Conservation (phyloP, 2,797 vertebrate genomes). For the Mus caroli region DNA sequence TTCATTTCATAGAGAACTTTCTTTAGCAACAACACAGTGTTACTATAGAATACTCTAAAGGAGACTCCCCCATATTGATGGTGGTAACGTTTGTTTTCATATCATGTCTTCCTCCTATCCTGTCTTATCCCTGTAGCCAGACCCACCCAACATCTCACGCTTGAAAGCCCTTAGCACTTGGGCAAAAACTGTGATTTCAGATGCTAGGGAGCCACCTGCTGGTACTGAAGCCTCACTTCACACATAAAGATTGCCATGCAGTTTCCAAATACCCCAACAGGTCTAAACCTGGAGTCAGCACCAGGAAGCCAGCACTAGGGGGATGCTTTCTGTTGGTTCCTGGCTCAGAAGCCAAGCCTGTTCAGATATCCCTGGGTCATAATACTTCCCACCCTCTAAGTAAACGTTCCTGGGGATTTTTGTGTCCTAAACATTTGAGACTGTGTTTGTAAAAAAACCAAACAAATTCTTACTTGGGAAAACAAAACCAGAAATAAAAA, state of each 20-base stretch:
- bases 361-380: not conserved
- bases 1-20: not conserved
- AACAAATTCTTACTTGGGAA: not conserved
- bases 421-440: slow-evolving; percentile 29
- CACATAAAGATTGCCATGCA: not conserved
- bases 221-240: slow-evolving; percentile 67
- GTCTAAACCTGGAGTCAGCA: not conserved
- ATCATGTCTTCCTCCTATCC: not conserved
- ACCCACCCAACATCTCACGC: not conserved
- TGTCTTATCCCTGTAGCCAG: not conserved
- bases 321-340: not conserved
- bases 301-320: not conserved
- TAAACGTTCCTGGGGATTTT: not conserved
- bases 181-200: slow-evolving; percentile 60
- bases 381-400: not conserved
- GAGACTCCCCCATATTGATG: not conserved
- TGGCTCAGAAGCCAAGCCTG: not conserved
- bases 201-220: slow-evolving; percentile 82
- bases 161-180: not conserved
- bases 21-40: not conserved
- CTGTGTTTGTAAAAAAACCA: slow-evolving; percentile 18
- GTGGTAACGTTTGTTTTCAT: slow-evolving; percentile 20
- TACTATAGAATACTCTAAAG: slow-evolving; percentile 14
- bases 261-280: not conserved
- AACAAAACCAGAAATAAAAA: not conserved